Evolutionary conservation across 2,113 vertebrate genomes (phyloP).

Genomic region (Lophura nycthemera): DNA sequence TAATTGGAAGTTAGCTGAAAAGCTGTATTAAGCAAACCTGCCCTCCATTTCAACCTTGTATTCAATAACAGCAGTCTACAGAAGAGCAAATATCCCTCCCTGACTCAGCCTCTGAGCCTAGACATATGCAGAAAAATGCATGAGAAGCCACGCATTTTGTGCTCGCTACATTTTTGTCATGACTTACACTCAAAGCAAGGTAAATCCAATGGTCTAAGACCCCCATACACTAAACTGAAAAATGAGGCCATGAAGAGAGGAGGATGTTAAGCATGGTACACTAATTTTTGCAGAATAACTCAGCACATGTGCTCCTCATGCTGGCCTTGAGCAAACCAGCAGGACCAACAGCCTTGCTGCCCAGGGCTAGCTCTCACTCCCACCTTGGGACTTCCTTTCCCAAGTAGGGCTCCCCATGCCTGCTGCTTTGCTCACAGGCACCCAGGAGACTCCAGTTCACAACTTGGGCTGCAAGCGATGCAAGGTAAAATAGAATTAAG

Average conservation of each 20-base stretch:
- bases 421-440: background rate
- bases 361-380: background rate
- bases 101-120: background rate
- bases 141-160: background rate
- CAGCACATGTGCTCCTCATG: fast-evolving
- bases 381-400: background rate
- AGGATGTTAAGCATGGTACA: background rate
- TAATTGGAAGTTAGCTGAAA: background rate
- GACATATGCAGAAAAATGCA: background rate
- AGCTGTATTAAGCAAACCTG: background rate
- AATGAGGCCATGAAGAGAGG: fast-evolving
- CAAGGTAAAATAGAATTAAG: background rate
- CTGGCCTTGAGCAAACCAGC: background rate
- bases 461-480: background rate
- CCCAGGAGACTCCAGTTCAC: background rate
- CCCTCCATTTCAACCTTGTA: background rate
- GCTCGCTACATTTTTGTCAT: background rate
- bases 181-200: background rate
- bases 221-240: background rate
- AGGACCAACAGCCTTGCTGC: background rate
- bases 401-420: background rate
- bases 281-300: background rate
- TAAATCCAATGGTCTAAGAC: background rate
- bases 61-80: background rate
- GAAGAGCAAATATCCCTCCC: background rate